These are phyloP conservation scores for Motacilla tschutschensis DNA, from an alignment of 2,113 vertebrate species.

Conservation along the genomic window DNA sequence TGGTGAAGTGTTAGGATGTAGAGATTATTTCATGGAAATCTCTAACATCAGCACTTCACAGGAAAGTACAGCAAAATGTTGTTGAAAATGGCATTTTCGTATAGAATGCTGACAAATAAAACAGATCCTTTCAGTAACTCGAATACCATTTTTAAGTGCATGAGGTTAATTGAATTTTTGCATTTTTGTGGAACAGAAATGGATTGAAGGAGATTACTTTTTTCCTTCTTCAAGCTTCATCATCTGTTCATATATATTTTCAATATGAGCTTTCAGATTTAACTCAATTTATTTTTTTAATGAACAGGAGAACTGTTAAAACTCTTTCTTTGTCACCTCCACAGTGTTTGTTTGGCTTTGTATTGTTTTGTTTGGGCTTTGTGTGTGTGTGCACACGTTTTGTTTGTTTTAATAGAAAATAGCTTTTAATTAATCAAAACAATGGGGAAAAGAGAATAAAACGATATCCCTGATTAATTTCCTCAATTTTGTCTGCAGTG, in stretches of 20 bases:
- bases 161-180: neutral
- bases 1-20: neutral
- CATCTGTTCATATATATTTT: neutral
- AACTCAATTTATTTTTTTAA: neutral
- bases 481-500: neutral
- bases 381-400: rapidly evolving
- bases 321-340: neutral
- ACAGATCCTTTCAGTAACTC: neutral
- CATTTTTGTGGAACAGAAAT: neutral
- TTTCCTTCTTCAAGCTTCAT: neutral
- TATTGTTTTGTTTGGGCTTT: neutral
- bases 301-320: neutral
- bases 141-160: neutral
- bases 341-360: neutral
- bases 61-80: neutral
- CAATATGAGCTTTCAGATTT: neutral
- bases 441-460: neutral
- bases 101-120: neutral
- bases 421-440: neutral
- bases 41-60: neutral
- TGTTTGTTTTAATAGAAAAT: neutral
- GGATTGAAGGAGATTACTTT: neutral
- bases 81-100: neutral
- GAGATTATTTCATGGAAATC: neutral
- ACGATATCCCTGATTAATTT: neutral